A percentile compares a stretch with the other conserved stretches of the same genome.
These are phyloP conservation scores for Lasioglossum lativentre DNA, from an alignment of 2,888 invertebrate species.

Conservation along the genomic window DNA sequence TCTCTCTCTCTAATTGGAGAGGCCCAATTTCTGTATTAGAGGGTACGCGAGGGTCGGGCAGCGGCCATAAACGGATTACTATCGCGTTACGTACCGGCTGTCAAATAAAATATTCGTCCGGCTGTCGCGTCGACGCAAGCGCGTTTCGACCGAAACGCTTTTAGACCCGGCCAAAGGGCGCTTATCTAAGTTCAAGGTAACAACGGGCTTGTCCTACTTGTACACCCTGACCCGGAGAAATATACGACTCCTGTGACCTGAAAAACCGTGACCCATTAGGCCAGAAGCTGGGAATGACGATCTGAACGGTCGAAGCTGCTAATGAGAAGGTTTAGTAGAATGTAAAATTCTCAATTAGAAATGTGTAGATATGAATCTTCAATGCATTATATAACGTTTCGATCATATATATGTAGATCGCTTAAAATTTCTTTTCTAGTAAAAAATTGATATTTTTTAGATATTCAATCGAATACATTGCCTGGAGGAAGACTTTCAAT, in stretches of 20 bases:
- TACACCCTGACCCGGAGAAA: background rate
- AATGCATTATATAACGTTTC: background rate
- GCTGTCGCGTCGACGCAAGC: background rate
- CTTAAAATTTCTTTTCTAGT: background rate
- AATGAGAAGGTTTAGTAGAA: background rate
- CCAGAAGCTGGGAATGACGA: background rate
- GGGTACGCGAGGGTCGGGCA: conserved; percentile 52
- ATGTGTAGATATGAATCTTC: background rate
- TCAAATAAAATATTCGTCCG: conserved; percentile 59
- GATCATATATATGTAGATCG: background rate
- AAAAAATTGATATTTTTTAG: too few species aligned
- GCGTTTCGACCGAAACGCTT: background rate
- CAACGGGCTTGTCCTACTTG: conserved; percentile 22
- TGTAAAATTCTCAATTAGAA: background rate
- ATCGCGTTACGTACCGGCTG: conserved; percentile 48
- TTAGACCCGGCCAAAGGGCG: conserved; percentile 16
- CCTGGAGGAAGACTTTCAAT: background rate
- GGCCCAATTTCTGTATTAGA: conserved; percentile 76
- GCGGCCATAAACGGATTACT: conserved; percentile 59
- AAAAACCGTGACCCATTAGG: background rate
- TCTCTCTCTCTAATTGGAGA: conserved; percentile 72
- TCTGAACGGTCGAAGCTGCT: background rate
- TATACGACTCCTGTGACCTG: background rate
- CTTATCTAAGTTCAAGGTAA: conserved; percentile 58
- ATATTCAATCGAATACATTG: background rate